Percentiles rank a stretch among this genome's conserved stretches.
Evolutionary conservation across 2,888 invertebrate species (phyloP).

Genomic region (Dinocampus coccinellae): DNA sequence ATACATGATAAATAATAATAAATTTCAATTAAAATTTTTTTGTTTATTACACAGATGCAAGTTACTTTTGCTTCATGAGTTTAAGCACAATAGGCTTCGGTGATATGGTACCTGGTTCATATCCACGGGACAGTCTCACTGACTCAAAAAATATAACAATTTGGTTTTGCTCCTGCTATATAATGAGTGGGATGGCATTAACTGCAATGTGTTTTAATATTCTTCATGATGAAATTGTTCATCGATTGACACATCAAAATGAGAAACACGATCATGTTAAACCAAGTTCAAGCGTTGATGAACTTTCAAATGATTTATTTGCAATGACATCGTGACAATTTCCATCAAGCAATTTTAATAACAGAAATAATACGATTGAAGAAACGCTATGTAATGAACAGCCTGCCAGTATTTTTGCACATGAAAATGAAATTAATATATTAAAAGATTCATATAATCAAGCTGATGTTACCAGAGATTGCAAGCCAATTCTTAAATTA

Average conservation of each 20-base stretch:
- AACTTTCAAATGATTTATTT: slow-evolving; percentile 76
- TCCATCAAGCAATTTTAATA: slow-evolving; percentile 68
- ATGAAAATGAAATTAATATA: slow-evolving; percentile 68
- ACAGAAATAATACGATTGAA: slow-evolving; percentile 61
- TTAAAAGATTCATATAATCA: slow-evolving; percentile 67
- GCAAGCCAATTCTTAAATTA: slow-evolving; percentile 65
- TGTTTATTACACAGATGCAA: slow-evolving; percentile 63
- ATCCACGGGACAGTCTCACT: slow-evolving; percentile 73
- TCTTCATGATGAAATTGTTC: slow-evolving; percentile 88
- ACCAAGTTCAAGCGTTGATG: slow-evolving; percentile 77
- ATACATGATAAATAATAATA: slow-evolving; percentile 4
- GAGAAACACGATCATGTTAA: slow-evolving; percentile 75
- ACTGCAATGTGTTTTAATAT: slow-evolving; percentile 94
- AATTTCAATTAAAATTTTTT: slow-evolving; percentile 22
- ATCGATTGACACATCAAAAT: slow-evolving; percentile 79
- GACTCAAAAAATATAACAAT: slow-evolving; percentile 78
- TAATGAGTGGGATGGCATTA: slow-evolving; percentile 87
- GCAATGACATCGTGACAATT: slow-evolving; percentile 83
- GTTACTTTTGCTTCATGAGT: slow-evolving; percentile 95
- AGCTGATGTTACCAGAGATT: slow-evolving; percentile 67
- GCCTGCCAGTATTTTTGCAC: slow-evolving; percentile 63
- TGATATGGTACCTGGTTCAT: slow-evolving; percentile 83
- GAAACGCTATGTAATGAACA: slow-evolving; percentile 65
- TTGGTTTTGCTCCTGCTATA: slow-evolving; percentile 91
- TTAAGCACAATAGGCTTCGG: slow-evolving; percentile 93